Conservation (phyloP, 2,113 vertebrate species). For the Bambusicola thoracicus region DNA sequence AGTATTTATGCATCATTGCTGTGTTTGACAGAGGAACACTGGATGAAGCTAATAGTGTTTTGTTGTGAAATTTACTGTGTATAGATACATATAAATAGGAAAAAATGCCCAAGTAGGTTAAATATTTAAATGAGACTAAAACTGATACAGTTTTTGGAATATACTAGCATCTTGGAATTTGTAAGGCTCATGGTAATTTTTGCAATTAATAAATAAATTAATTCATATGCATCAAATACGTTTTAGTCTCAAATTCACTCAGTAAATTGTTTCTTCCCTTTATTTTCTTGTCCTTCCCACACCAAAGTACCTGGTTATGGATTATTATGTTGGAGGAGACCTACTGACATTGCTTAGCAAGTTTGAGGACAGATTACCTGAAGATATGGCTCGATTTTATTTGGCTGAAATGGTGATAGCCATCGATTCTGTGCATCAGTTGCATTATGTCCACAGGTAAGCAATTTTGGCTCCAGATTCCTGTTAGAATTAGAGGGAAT, state of each 20-base stretch:
- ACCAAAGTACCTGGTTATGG: constrained; percentile 96
- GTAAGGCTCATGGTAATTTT: not conserved
- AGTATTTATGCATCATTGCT: not conserved
- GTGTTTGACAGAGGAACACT: not conserved
- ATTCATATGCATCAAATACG: not conserved
- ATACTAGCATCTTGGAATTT: not conserved
- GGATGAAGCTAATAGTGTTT: not conserved
- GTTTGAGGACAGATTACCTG: constrained; percentile 96
- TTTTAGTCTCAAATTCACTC: not conserved
- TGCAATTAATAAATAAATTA: not conserved
- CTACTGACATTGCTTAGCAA: constrained; percentile 98
- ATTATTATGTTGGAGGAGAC: constrained; percentile 99
- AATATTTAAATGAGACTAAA: not conserved
- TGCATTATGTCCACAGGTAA: constrained; percentile 98
- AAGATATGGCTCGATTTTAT: constrained; percentile 99
- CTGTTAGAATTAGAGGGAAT: not conserved
- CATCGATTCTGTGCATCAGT: constrained; percentile 96
- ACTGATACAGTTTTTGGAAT: not conserved
- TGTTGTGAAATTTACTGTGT: not conserved
- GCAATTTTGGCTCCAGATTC: not conserved
- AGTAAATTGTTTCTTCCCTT: not conserved
- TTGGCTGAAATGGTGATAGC: constrained; percentile 98
- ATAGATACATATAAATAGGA: not conserved
- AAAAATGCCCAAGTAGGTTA: not conserved
- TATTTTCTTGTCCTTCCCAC: not conserved